phyloP scores from a whole-genome alignment of 2,113 vertebrate genomes.

The Ancistrus triradiatus region DNA sequence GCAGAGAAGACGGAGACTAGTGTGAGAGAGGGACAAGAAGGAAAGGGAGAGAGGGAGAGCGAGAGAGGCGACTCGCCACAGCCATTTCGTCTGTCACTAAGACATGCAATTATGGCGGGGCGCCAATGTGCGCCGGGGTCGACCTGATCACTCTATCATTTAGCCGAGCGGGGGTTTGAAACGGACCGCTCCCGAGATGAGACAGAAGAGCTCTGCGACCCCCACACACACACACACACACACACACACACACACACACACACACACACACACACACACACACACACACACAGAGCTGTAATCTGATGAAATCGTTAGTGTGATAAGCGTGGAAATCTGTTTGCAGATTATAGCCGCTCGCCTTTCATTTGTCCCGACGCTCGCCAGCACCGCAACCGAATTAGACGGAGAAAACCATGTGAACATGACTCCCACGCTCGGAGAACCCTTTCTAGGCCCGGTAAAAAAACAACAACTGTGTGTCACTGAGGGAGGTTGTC shows the following conservation, averaged over 20 bases:
- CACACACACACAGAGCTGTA: slow-evolving; percentile 72
- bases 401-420: too few relatives aligned
- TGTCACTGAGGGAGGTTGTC: too few relatives aligned
- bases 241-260: neutral
- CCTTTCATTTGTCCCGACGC: slow-evolving; percentile 84
- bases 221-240: neutral
- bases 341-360: slow-evolving; percentile 86
- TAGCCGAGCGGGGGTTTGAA: slow-evolving; percentile 68
- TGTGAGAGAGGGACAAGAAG: neutral
- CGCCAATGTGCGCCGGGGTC: slow-evolving; percentile 89
- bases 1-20: neutral
- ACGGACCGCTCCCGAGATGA: slow-evolving; percentile 44
- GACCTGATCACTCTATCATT: slow-evolving; percentile 95
- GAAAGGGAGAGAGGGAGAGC: neutral
- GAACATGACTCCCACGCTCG: too few relatives aligned
- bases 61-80: slow-evolving; percentile 44
- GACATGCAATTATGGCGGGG: slow-evolving; percentile 91
- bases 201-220: slow-evolving; percentile 74
- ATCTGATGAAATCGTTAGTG: slow-evolving; percentile 98
- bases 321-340: slow-evolving; percentile 98
- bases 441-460: too few relatives aligned
- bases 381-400: slow-evolving; percentile 78
- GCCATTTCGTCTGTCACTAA: slow-evolving; percentile 78
- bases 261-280: neutral
- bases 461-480: neutral